These are phyloP conservation scores for Dreissena polymorpha DNA, from an alignment of 1,140 invertebrate species.

Conservation along the genomic window DNA sequence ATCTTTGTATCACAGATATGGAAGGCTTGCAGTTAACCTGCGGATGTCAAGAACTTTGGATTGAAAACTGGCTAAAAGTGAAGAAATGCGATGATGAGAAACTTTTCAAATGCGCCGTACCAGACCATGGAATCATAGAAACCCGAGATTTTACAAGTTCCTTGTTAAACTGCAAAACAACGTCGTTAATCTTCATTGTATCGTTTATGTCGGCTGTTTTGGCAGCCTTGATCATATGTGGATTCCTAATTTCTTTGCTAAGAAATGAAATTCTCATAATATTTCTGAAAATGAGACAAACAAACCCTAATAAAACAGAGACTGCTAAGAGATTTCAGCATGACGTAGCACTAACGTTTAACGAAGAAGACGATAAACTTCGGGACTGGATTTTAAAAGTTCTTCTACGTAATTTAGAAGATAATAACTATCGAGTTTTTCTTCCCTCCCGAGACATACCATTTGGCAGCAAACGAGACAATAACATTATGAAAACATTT, in stretches of 20 bases:
- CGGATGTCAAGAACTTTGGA: slow-evolving; percentile 23
- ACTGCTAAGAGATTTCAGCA: background rate
- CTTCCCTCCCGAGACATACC: slow-evolving; percentile 2
- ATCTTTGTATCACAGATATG: slow-evolving; percentile 29
- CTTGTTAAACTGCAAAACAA: background rate
- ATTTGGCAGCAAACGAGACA: no score
- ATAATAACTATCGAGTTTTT: slow-evolving; percentile 9
- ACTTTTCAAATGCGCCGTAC: background rate
- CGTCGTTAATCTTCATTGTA: background rate
- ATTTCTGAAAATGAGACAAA: background rate
- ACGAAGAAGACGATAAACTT: slow-evolving; percentile 21
- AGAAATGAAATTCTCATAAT: no score
- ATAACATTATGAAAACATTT: slow-evolving; percentile 7
- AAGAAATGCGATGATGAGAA: no score
- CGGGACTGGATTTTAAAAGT: slow-evolving; percentile 18
- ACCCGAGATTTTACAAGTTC: background rate
- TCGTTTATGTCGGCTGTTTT: background rate
- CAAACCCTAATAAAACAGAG: background rate
- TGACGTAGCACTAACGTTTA: slow-evolving; percentile 24
- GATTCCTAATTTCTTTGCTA: no score
- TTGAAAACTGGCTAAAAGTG: slow-evolving; percentile 14
- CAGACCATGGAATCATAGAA: background rate
- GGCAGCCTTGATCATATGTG: no score
- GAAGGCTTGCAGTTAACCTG: slow-evolving; percentile 9
- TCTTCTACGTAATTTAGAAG: background rate